Percentiles rank a stretch among this genome's conserved stretches.
Conservation (phyloP, 2,888 invertebrate genomes). For the Euclidia mi region DNA sequence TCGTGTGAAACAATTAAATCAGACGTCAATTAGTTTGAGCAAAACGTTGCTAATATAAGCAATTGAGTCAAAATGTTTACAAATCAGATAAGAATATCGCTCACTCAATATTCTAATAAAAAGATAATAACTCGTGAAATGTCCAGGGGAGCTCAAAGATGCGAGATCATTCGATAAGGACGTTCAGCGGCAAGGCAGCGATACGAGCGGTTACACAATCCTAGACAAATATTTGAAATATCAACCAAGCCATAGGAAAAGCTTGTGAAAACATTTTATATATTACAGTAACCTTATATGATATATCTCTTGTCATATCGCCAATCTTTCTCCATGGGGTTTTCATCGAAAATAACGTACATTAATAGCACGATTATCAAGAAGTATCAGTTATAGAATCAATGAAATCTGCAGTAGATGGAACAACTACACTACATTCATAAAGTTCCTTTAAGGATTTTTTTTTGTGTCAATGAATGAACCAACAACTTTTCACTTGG, state of each 20-base stretch:
- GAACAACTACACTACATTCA: too few relatives aligned
- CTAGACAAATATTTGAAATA: constrained; percentile 80
- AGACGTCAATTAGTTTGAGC: neutral
- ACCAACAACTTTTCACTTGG: too few relatives aligned
- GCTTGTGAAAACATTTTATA: constrained; percentile 61
- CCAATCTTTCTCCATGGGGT: neutral
- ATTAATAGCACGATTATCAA: too few relatives aligned
- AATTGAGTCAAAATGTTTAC: constrained; percentile 9
- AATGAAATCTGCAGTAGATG: too few relatives aligned
- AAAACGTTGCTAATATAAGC: too few relatives aligned
- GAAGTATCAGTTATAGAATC: too few relatives aligned
- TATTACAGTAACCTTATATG: neutral
- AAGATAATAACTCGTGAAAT: constrained; percentile 32
- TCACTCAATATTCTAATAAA: constrained; percentile 27
- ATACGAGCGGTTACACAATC: constrained; percentile 60
- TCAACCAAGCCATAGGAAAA: constrained; percentile 64
- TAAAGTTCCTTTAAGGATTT: too few relatives aligned
- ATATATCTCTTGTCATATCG: constrained; percentile 8
- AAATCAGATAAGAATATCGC: constrained; percentile 12
- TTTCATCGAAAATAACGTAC: neutral
- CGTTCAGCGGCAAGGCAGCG: constrained; percentile 58
- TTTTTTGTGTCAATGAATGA: too few relatives aligned
- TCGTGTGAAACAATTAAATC: constrained; percentile 11
- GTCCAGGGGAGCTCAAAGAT: constrained; percentile 36
- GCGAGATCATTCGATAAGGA: constrained; percentile 68